Evolutionary conservation across 2,113 vertebrate species (phyloP), one percentile per base, ranked within the genome.

Genomic region (Micromys minutus): DNA sequence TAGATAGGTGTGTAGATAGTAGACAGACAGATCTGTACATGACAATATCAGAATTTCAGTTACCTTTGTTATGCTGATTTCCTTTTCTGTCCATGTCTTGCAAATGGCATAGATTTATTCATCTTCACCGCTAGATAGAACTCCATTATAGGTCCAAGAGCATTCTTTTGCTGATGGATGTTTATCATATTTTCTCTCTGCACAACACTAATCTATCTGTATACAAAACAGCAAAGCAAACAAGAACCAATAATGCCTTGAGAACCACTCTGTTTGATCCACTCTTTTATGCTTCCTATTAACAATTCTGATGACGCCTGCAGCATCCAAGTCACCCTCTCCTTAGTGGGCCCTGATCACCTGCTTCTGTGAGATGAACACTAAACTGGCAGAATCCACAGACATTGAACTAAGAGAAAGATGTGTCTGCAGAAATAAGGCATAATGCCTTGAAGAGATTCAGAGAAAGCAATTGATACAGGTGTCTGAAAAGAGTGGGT

Each of bases 331-430:
- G 1, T 63, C 36, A 36, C 17, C 13, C 57, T 96, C 26, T 76
- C 16, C 74, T 67, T 84, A 75, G 69, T 80, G 45, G 61, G 4
- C 34, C 39, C 2, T 93, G 24, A 39, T 45, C 29, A 7, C 76
- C 52, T 86, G 52, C n/a, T 91, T 88, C n/a, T 85, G 11, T 87
- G 16, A 83, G 17, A 74, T 91, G 87, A 92, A 86, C 83, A 71
- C 36, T 76, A 52, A 69, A 11, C 94, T 72, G 84, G 19, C 12
- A 94, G 45, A 72, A 47, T 80, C 39, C 34, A 57, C 69, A 92
- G 74, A 83, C 57, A 50, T 36, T 34, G n/a, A 31, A 83, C 31
- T 75, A 55, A 65, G 50, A 69, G 77, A 89, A 85, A 74, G 29
- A 81, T 55, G 29, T 55, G 0, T 87, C 81, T 91, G 12, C 13